Conservation (phyloP, 2,888 invertebrate genomes). For the Meta bourneti region DNA sequence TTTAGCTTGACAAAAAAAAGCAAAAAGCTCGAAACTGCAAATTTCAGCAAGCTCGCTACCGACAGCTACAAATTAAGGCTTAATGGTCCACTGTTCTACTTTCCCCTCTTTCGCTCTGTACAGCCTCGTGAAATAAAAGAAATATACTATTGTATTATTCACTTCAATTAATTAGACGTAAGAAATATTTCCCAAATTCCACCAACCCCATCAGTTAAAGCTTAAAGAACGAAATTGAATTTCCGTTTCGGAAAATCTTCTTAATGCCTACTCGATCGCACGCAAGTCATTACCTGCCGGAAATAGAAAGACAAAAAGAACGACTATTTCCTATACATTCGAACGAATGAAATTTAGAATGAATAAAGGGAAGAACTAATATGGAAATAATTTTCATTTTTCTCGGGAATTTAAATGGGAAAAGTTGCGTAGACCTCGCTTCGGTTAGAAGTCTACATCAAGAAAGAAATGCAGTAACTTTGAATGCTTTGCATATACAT, state of each 20-base stretch:
- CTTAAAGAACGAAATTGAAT: not conserved
- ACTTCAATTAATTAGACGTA: conserved; percentile 1
- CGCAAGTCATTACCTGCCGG: not conserved
- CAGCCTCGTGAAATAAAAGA: too few relatives aligned
- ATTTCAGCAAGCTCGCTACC: too few relatives aligned
- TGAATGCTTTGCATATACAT: conserved; percentile 27
- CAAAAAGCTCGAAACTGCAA: too few relatives aligned
- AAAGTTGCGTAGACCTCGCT: not conserved
- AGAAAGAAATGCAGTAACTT: not conserved
- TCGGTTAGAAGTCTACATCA: not conserved
- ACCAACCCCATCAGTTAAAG: not conserved
- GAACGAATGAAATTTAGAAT: not conserved
- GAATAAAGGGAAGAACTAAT: conserved; percentile 8
- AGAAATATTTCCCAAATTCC: not conserved
- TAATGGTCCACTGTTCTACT: too few relatives aligned
- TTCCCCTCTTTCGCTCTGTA: too few relatives aligned
- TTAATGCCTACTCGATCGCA: not conserved
- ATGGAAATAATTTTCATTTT: conserved; percentile 54
- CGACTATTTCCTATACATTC: not conserved
- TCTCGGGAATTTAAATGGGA: conserved; percentile 12
- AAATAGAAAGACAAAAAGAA: not conserved
- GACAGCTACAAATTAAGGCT: too few relatives aligned
- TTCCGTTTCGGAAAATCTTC: not conserved
- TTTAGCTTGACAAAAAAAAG: too few relatives aligned
- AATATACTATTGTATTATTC: not conserved